Conservation (phyloP, 2,797 vertebrate species). For the Xenopus petersii region DNA sequence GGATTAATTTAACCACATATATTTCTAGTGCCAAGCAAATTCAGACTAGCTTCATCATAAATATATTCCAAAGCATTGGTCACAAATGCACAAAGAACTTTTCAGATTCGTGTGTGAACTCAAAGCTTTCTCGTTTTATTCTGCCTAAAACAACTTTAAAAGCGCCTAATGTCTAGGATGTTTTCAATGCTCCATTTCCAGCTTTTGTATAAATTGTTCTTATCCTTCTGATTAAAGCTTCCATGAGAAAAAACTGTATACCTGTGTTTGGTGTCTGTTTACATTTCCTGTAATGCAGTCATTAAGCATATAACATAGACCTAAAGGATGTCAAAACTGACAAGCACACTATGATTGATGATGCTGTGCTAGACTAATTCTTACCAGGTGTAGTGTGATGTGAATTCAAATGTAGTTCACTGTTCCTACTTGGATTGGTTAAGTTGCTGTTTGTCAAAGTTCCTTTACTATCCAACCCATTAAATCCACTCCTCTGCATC, state of each 20-base stretch:
- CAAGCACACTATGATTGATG: conserved; percentile 77
- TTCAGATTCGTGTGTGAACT: no score
- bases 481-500: conserved; percentile 57
- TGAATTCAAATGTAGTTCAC: conserved; percentile 73
- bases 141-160: no score
- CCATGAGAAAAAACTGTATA: conserved; percentile 54
- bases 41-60: no score
- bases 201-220: conserved; percentile 14
- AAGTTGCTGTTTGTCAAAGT: conserved; percentile 69
- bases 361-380: conserved; percentile 76
- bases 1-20: no score
- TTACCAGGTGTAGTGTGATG: conserved; percentile 76
- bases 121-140: no score
- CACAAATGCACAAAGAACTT: no score
- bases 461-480: conserved; percentile 60
- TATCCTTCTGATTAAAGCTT: conserved; percentile 15
- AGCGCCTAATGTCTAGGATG: no score
- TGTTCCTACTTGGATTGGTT: conserved; percentile 69
- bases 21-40: no score
- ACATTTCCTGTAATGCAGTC: conserved; percentile 78
- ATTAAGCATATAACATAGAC: conserved; percentile 73
- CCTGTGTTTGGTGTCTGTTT: conserved; percentile 75
- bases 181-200: neutral
- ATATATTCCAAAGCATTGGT: no score
- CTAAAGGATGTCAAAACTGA: conserved; percentile 78